phyloP scores from a whole-genome alignment of 2,888 invertebrate genomes.

The Amiota mariae region DNA sequence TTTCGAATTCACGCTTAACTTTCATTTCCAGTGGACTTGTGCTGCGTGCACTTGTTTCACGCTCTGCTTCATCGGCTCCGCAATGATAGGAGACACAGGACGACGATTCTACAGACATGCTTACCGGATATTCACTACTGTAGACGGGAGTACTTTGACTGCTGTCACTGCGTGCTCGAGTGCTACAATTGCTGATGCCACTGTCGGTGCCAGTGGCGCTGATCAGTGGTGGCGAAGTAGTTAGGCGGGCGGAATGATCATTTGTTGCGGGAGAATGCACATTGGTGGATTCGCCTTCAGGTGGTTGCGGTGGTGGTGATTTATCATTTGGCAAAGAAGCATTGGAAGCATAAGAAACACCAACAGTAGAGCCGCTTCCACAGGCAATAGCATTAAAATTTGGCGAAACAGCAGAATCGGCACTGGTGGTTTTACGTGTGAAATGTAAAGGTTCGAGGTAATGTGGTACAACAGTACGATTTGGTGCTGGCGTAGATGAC shows the following conservation, averaged over 20 bases:
- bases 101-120: constrained; percentile 64
- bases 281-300: constrained; percentile 22
- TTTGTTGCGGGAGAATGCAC: constrained; percentile 37
- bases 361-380: not conserved
- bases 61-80: constrained; percentile 54
- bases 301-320: not conserved
- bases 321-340: constrained; percentile 13
- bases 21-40: not conserved
- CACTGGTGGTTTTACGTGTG: not conserved
- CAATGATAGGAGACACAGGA: constrained; percentile 63
- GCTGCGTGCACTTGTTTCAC: constrained; percentile 13
- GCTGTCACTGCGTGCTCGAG: constrained; percentile 58
- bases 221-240: constrained; percentile 64
- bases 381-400: not conserved
- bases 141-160: constrained; percentile 67
- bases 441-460: constrained; percentile 54
- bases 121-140: constrained; percentile 61
- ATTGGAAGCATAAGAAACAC: not conserved
- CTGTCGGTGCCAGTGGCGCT: constrained; percentile 67
- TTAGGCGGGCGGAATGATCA: constrained; percentile 42
- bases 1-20: not conserved
- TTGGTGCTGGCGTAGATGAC: constrained; percentile 57
- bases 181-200: constrained; percentile 66
- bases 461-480: constrained; percentile 58
- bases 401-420: not conserved